Evolutionary conservation across 2,888 invertebrate species (phyloP), one percentile per base, ranked within the genome.

Genomic region (Prenolepis imparis): DNA sequence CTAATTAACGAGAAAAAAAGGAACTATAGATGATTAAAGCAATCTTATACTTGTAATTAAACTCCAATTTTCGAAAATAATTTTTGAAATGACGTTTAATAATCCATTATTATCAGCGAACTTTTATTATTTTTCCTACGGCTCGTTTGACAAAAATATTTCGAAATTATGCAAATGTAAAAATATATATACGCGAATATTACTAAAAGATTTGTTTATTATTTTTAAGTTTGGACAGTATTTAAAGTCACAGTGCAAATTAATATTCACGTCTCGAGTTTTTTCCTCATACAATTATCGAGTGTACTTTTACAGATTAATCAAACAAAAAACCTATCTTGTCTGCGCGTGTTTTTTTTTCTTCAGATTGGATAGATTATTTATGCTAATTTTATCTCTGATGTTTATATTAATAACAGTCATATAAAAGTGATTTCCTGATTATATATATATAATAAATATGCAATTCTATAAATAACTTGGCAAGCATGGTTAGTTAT

Each of bases 91-190:
- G 18, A 67, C 15, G 1, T 44, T 67, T 48, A 68, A 68, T 48
- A 18, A 0, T 2, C 8, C 3, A 68, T 48, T 2, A 2, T 39
- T 24, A 36, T 21, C 8, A 36, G 8, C 0, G 2, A 52, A 21
- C 55, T 55, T 70, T 52, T 4, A 9, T 0, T n/a, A 55, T 21
- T 36, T 21, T 36, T 72, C 1, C 8, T 52, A 21, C 15, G 3
- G 1, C 15, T 70, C 18, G 21, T 70, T 52, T 21, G 5, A 55
- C n/a, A 68, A 68, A 68, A n/a, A n/a, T n/a, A 68, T 52, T 21
- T 1, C 12, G 11, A 59, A 39, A 59, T 39, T 39, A 39, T 11
- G 28, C 28, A 9, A 9, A 3, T 73, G 28, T 1, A 61, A 11
- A 44, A 63, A 74, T 11, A 15, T 12, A 59, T 39, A 41, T 61